Evolutionary conservation across 2,797 vertebrate species (phyloP), one percentile per base, ranked within the genome.

Genomic region (Pangasius mekongensis): DNA sequence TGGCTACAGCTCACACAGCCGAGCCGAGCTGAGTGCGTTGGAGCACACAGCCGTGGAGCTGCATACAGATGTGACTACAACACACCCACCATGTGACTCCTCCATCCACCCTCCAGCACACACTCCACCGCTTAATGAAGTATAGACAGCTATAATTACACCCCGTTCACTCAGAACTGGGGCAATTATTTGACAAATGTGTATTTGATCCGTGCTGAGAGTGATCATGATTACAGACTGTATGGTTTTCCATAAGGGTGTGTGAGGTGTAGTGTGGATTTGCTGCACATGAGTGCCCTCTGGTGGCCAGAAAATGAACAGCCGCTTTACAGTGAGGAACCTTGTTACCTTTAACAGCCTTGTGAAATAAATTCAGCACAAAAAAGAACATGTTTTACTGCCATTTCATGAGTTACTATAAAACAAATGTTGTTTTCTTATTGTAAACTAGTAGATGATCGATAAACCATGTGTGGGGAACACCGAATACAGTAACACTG

Each of bases 1-100:
- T 87, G 62, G 87, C 91, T 86, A 76, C 87, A 81, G 85, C 86
- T 88, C 76, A 64, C 83, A 81, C 64, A 81, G 83, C 74, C 76
- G 11, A 54, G 64, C 64, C 3, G n/a, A 73, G 56, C 73, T 24
- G 54, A 78, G 30, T 27, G 80, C 39, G 16, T 58, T 82, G 80
- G 33, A 82, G 56, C 43, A 73, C 87, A 74, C 54, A 36, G 47
- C 27, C 54, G 7, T 84, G 67, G 24, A 36, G 49, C 73, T 88
- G 85, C 88, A 89, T 87, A 86, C 78, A 89, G 66, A 87, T 87
- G 83, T 76, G 58, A 24, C 67, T 84, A 74, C 73, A 84, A n/a
- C 60, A 64, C 69, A 80, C 64, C 78, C 66, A 43, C 74, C 64
- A 49, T 67, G 84, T 69, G 77, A 56, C 47, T 84, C 64, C n/a